A percentile compares a stretch with the other conserved stretches of the same genome.
Evolutionary conservation across 2,888 invertebrate genomes (phyloP).

Genomic region (Pedicia rivosa): DNA sequence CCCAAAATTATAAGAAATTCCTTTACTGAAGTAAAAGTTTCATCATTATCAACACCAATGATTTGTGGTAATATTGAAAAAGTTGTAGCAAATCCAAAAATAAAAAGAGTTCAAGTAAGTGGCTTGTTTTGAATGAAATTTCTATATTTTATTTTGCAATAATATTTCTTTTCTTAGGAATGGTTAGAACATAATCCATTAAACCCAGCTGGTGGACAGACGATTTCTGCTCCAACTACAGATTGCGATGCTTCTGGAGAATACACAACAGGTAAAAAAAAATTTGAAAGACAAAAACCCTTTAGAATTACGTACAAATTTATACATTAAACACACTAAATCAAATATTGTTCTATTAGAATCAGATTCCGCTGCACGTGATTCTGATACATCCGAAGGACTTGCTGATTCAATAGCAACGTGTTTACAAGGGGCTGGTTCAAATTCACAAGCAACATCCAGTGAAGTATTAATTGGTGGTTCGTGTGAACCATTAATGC

Average conservation of each 20-base stretch:
- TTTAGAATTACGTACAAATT: slow-evolving; percentile 28
- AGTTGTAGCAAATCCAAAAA: slow-evolving; percentile 26
- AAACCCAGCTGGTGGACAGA: slow-evolving; percentile 6
- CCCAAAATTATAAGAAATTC: slow-evolving; percentile 2
- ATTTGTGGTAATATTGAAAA: slow-evolving; percentile 22
- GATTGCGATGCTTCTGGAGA: slow-evolving; percentile 79
- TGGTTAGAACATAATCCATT: slow-evolving; percentile 30
- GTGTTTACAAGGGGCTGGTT: slow-evolving; percentile 35
- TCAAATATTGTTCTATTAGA: slow-evolving; percentile 13
- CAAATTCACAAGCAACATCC: slow-evolving; percentile 33
- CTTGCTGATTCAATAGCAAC: slow-evolving; percentile 57
- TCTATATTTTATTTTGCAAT: not conserved
- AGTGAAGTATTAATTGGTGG: slow-evolving; percentile 36
- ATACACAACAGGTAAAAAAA: slow-evolving; percentile 51
- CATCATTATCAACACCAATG: slow-evolving; percentile 21
- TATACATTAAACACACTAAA: not conserved
- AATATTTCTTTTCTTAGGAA: slow-evolving; percentile 17
- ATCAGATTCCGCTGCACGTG: slow-evolving; percentile 36
- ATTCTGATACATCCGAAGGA: slow-evolving; percentile 62
- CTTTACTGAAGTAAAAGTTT: slow-evolving; percentile 3
- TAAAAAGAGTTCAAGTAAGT: slow-evolving; percentile 28
- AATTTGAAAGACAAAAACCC: too few relatives aligned
- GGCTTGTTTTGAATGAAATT: not conserved
- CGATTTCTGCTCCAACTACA: slow-evolving; percentile 16
- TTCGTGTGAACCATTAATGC: slow-evolving; percentile 37